These are phyloP conservation scores for Actinernus sp. DNA, from an alignment of 92 coral and sea anemone genomes.

Conservation along the genomic window DNA sequence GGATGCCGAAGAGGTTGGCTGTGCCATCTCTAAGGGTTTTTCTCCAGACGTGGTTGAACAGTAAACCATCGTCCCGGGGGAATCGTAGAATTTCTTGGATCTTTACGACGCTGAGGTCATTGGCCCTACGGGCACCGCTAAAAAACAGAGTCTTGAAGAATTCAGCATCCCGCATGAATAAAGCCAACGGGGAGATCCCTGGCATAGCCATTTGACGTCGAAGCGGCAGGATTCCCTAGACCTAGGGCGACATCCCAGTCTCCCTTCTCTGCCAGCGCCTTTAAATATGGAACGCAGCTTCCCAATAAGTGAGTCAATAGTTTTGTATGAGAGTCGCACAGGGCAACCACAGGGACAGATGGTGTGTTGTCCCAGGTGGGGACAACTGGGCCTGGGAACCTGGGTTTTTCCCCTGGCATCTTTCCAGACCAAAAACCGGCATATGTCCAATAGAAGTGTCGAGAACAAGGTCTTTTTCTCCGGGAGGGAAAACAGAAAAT, in stretches of 20 bases:
- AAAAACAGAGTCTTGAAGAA: background rate
- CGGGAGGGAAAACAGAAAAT: constrained; percentile 10
- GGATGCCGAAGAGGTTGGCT: no score
- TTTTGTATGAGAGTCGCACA: no score
- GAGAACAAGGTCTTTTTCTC: background rate
- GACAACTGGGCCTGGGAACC: constrained; percentile 7
- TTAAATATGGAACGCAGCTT: no score
- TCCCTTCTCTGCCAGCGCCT: constrained; percentile 2
- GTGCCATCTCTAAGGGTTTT: no score
- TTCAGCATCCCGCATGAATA: constrained; percentile 7
- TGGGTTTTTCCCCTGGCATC: constrained; percentile 7
- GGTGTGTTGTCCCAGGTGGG: constrained; percentile 4
- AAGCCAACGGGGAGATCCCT: background rate
- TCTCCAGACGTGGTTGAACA: no score
- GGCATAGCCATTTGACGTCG: background rate
- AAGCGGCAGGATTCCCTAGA: constrained; percentile 20
- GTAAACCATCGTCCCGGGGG: no score
- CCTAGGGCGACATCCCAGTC: constrained; percentile 21
- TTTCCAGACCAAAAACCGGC: no score
- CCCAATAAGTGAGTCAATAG: constrained; percentile 17
- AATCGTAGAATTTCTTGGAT: no score
- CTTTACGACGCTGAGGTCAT: no score
- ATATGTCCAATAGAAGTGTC: background rate
- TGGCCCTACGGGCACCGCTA: no score
- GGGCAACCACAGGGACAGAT: constrained; percentile 19